phyloP scores from a whole-genome alignment of 37 sponge, comb jelly and placozoan genomes.

The Chondrilla cf. caribensis region DNA sequence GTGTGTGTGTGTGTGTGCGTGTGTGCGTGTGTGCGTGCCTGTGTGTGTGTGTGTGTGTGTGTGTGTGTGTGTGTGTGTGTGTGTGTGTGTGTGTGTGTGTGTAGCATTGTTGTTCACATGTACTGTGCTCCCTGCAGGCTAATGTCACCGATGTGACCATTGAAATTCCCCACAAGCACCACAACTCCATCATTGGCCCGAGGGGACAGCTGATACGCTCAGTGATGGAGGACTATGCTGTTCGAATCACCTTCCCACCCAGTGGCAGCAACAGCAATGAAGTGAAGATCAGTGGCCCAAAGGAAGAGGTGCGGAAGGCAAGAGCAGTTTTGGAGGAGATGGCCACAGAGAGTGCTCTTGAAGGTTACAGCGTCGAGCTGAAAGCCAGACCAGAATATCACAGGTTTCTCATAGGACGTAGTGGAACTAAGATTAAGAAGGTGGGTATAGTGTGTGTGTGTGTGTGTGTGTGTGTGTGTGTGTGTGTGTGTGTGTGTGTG shows the following conservation, averaged over 20 bases:
- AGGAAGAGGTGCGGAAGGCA: slow-evolving; percentile 85
- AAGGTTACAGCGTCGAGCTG: slow-evolving; percentile 68
- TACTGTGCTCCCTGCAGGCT: slow-evolving; percentile 43
- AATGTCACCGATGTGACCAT: slow-evolving; percentile 55
- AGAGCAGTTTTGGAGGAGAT: slow-evolving; percentile 67
- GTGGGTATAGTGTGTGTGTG: slow-evolving; percentile 35
- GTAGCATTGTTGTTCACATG: too few relatives aligned
- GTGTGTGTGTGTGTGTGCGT: background rate
- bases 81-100: background rate
- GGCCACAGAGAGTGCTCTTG: slow-evolving; percentile 61
- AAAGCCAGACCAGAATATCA: slow-evolving; percentile 79
- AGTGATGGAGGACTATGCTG: slow-evolving; percentile 84
- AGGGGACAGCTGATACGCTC: slow-evolving; percentile 81
- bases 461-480: background rate
- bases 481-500: slow-evolving; percentile 6
- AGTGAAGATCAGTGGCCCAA: slow-evolving; percentile 69
- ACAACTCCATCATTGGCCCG: slow-evolving; percentile 84
- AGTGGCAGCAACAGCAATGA: slow-evolving; percentile 37
- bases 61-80: background rate
- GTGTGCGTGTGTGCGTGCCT: background rate
- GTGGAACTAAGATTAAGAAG: slow-evolving; percentile 80
- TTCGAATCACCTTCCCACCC: slow-evolving; percentile 75
- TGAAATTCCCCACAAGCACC: slow-evolving; percentile 72
- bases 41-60: background rate
- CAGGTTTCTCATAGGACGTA: slow-evolving; percentile 82